phyloP scores from a whole-genome alignment of 2,888 invertebrate genomes.

The Hydriomena furcata region DNA sequence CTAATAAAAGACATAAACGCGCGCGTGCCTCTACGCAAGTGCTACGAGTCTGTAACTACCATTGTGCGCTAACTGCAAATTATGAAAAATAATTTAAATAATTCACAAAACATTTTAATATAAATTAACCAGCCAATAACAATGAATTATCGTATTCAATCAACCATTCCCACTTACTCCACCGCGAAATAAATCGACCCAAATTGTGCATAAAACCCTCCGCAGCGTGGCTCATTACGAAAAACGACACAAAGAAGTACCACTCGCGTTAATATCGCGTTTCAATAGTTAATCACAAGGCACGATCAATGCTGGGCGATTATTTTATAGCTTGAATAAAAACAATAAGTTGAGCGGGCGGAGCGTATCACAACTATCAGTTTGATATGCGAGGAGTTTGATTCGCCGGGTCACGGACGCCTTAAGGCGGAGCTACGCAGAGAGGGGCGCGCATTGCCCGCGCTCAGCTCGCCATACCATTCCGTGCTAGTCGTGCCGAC shows the following conservation, averaged over 20 bases:
- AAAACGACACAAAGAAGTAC: slow-evolving; percentile 43
- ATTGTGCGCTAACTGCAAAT: neutral
- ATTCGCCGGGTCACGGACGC: slow-evolving; percentile 79
- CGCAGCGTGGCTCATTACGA: slow-evolving; percentile 41
- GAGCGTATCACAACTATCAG: slow-evolving; percentile 76
- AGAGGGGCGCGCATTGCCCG: slow-evolving; percentile 56
- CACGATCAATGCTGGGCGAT: slow-evolving; percentile 61
- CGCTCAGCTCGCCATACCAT: slow-evolving; percentile 63
- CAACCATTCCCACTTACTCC: slow-evolving; percentile 14
- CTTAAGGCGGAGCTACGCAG: slow-evolving; percentile 69
- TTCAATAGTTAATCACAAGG: slow-evolving; percentile 53
- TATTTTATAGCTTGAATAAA: slow-evolving; percentile 80
- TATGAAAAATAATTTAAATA: slow-evolving; percentile 1
- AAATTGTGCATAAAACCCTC: slow-evolving; percentile 25
- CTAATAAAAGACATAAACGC: slow-evolving; percentile 56
- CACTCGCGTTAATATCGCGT: slow-evolving; percentile 47
- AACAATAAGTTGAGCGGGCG: slow-evolving; percentile 75
- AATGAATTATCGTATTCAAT: slow-evolving; percentile 19
- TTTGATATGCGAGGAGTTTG: slow-evolving; percentile 77
- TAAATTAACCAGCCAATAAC: slow-evolving; percentile 14
- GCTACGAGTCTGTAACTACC: slow-evolving; percentile 5
- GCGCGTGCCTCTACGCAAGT: slow-evolving; percentile 29
- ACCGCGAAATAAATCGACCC: slow-evolving; percentile 21
- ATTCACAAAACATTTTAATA: slow-evolving; percentile 7
- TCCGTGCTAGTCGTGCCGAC: slow-evolving; percentile 60